phyloP scores from a whole-genome alignment of 2,888 invertebrate genomes.

The Eupithecia subumbrata region DNA sequence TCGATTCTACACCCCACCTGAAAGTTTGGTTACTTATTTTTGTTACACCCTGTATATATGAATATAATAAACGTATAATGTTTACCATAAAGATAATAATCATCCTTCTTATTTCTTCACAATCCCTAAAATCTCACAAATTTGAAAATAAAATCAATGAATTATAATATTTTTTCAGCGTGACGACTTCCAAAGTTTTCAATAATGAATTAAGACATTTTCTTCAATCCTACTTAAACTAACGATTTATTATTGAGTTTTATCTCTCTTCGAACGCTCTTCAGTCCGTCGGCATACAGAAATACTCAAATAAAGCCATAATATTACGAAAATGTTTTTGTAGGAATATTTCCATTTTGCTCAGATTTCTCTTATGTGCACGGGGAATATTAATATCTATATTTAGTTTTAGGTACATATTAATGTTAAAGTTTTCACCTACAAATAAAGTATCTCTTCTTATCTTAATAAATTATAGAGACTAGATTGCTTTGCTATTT shows the following conservation, averaged over 20 bases:
- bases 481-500: no score
- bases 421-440: no score
- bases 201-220: not conserved
- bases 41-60: no score
- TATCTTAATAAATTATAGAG: no score
- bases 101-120: not conserved
- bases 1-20: no score
- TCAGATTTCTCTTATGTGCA: not conserved
- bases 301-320: slow-evolving; percentile 1
- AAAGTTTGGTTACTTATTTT: no score
- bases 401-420: no score
- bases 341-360: not conserved
- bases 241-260: slow-evolving; percentile 5
- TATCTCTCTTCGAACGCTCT: not conserved
- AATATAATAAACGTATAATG: no score
- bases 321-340: not conserved
- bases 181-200: not conserved
- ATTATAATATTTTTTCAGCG: not conserved
- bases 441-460: no score
- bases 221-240: not conserved
- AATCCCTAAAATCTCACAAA: not conserved
- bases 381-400: not conserved
- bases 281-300: not conserved
- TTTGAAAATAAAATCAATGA: not conserved
- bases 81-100: no score